These are phyloP conservation scores for Diorhabda elongata DNA, from an alignment of 1,140 invertebrate genomes.

Conservation along the genomic window DNA sequence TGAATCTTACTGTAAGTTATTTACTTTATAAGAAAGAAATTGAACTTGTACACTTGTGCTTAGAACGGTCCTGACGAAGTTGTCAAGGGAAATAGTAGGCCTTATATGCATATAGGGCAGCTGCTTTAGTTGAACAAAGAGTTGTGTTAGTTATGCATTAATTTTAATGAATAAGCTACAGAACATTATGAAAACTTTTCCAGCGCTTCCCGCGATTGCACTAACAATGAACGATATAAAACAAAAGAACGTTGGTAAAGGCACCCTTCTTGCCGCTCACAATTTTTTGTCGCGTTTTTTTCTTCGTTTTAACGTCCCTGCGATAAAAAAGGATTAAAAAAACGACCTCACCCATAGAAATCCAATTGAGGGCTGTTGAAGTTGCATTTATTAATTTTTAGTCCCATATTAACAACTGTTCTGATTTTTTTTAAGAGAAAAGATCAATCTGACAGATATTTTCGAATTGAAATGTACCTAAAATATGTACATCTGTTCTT, in stretches of 20 bases:
- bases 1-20: too few relatives aligned
- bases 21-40: too few relatives aligned
- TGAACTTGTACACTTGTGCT: background rate
- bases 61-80: background rate
- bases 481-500: constrained; percentile 7
- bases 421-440: background rate
- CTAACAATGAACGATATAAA: constrained; percentile 11
- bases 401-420: constrained; percentile 10
- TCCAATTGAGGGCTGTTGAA: constrained; percentile 14
- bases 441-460: constrained; percentile 13
- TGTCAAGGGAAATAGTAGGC: constrained; percentile 7
- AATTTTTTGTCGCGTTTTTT: constrained; percentile 16
- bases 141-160: constrained; percentile 16
- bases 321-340: constrained; percentile 13
- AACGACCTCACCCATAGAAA: constrained; percentile 9
- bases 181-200: constrained; percentile 16
- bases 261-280: constrained; percentile 6
- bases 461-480: constrained; percentile 1
- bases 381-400: constrained; percentile 9
- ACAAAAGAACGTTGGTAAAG: constrained; percentile 9
- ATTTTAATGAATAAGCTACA: constrained; percentile 13
- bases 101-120: constrained; percentile 12
- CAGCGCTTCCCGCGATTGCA: constrained; percentile 10
- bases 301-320: constrained; percentile 9
- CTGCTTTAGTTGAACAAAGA: constrained; percentile 8